Conservation (phyloP, 2,888 invertebrate species). For the Drosophila robusta region DNA sequence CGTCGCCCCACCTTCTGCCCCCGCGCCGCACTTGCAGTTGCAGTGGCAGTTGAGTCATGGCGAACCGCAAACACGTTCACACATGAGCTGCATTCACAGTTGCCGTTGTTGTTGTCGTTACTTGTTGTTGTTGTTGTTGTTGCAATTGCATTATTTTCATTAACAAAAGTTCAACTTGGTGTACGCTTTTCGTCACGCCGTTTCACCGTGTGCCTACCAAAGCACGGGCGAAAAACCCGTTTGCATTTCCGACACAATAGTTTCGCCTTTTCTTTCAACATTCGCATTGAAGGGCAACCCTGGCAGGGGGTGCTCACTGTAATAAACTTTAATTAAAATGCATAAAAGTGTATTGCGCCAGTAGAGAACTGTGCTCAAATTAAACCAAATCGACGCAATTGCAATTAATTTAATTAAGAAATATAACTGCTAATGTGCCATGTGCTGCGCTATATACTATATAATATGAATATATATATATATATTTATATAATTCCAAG, state of each 20-base stretch:
- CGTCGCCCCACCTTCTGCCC: background rate
- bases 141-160: slow-evolving; percentile 78
- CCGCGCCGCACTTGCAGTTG: slow-evolving; percentile 5
- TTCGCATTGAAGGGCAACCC: slow-evolving; percentile 12
- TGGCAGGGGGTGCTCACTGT: slow-evolving; percentile 11
- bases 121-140: slow-evolving; percentile 36
- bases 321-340: slow-evolving; percentile 74
- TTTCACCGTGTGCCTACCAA: slow-evolving; percentile 8
- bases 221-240: slow-evolving; percentile 27
- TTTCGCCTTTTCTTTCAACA: slow-evolving; percentile 4
- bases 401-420: slow-evolving; percentile 73
- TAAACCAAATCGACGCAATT: slow-evolving; percentile 44
- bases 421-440: slow-evolving; percentile 48
- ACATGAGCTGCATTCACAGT: slow-evolving; percentile 63
- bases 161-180: slow-evolving; percentile 74
- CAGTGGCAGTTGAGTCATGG: slow-evolving; percentile 44
- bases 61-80: slow-evolving; percentile 77
- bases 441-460: slow-evolving; percentile 7
- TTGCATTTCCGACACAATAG: slow-evolving; percentile 67
- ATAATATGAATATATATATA: slow-evolving; percentile 2
- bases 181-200: slow-evolving; percentile 29
- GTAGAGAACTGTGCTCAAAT: slow-evolving; percentile 19
- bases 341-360: slow-evolving; percentile 38
- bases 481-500: slow-evolving; percentile 12
- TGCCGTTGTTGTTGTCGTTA: slow-evolving; percentile 6